Evolutionary conservation across 2,888 invertebrate species (phyloP), one percentile per base, ranked within the genome.

Genomic region (Blastobasis adustella): DNA sequence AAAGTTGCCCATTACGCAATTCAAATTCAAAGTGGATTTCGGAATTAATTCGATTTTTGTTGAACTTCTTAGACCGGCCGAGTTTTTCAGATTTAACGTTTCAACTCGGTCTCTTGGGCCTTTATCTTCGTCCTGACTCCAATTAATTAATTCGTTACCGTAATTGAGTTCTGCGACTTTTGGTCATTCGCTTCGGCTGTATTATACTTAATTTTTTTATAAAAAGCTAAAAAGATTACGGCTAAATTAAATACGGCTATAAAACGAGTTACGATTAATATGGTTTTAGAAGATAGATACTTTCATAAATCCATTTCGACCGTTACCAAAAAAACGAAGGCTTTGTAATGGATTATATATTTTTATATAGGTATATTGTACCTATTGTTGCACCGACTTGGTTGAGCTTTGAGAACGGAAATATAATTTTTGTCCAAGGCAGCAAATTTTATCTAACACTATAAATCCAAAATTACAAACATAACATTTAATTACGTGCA

Each of bases 11-110:
- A 67, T 76, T 75, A 73, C 70, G 66, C 68, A 73, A 76, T 77
- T 76, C 73, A 71, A 67, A 82, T 79, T 73, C 73, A 71, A 78
- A 80, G 73, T 74, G 71, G 74, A 78, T 81, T 80, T 76, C 62
- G 60, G 71, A 77, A 77, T 80, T 82, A 79, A 82, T 81, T 80
- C 74, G 67, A 77, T 79, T 79, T 76, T 76, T 75, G 69, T 73
- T 64, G 62, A 79, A 81, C 72, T 80, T 78, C 52, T 63, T 69
- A 74, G 78, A 77, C 78, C 60, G 66, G 55, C 54, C 53, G 58
- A 63, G 59, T 69, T 76, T 73, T 77, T 76, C 70, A 63, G 65
- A 69, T 71, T 73, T 66, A 66, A 67, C 66, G 54, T 71, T 73
- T 61, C 52, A 69, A 69, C 63, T 69, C 61, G 60, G 56, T 62